phyloP scores from a whole-genome alignment of 2,888 invertebrate species.

The Campoplex nolae region DNA sequence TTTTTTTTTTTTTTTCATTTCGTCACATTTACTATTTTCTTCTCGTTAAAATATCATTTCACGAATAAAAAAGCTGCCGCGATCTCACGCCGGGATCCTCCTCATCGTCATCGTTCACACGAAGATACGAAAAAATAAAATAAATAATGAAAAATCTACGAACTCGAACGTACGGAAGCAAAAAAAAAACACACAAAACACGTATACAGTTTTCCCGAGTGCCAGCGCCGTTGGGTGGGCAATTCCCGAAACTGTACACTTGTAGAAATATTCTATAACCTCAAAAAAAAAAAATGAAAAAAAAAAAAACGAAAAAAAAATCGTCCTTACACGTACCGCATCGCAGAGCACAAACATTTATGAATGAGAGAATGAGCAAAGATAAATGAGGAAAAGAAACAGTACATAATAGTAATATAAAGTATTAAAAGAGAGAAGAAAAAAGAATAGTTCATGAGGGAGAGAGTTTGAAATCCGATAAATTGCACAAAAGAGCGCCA shows the following conservation, averaged over 20 bases:
- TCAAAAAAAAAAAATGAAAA: neutral
- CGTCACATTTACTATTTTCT: constrained; percentile 29
- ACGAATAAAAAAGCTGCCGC: constrained; percentile 63
- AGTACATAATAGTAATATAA: constrained; percentile 24
- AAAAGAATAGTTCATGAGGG: constrained; percentile 4
- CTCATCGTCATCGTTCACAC: constrained; percentile 49
- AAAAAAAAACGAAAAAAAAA: neutral
- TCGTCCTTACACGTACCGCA: constrained; percentile 28
- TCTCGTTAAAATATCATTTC: constrained; percentile 45
- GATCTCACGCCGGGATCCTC: constrained; percentile 64
- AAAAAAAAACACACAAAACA: constrained; percentile 1
- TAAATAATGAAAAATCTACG: constrained; percentile 16
- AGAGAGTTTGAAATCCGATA: constrained; percentile 41
- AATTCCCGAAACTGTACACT: neutral
- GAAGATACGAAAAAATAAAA: constrained; percentile 14
- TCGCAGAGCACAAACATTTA: constrained; percentile 66
- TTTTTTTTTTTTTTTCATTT: constrained; percentile 18
- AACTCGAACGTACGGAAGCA: neutral
- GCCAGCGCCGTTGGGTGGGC: neutral
- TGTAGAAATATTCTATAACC: constrained; percentile 4
- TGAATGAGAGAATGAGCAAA: constrained; percentile 59
- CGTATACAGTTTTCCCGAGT: neutral
- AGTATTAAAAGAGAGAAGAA: constrained; percentile 21
- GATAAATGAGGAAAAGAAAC: constrained; percentile 41
- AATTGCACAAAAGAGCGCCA: constrained; percentile 63